Evolutionary conservation across 2,113 vertebrate genomes (phyloP).

Genomic region (Pedetes capensis): DNA sequence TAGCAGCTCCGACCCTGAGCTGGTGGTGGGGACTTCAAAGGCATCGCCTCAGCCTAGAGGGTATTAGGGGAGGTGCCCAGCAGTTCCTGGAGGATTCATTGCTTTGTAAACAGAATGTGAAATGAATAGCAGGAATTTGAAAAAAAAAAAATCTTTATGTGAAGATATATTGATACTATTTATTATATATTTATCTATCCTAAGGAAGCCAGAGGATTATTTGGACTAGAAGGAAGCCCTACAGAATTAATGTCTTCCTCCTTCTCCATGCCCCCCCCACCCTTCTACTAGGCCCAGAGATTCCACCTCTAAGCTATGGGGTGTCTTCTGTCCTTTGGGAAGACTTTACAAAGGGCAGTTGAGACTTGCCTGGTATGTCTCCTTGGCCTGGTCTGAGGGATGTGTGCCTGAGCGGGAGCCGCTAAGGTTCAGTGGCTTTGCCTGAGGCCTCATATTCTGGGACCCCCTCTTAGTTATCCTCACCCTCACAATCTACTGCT

Average conservation of each 20-base stretch:
- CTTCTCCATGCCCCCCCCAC: neutral
- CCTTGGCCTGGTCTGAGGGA: constrained; percentile 51
- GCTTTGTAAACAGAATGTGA: constrained; percentile 62
- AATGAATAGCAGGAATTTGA: constrained; percentile 51
- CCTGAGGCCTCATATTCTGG: constrained; percentile 34
- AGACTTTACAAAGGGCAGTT: constrained; percentile 49
- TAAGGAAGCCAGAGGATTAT: constrained; percentile 51
- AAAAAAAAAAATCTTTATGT: neutral
- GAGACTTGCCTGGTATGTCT: constrained; percentile 45
- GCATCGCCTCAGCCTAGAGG: constrained; percentile 28
- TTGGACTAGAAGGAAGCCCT: constrained; percentile 50
- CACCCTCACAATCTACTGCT: neutral
- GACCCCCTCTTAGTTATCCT: neutral
- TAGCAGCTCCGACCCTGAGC: constrained; percentile 50
- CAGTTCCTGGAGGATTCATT: constrained; percentile 56
- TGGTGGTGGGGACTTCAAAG: constrained; percentile 41
- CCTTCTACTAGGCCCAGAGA: constrained; percentile 30
- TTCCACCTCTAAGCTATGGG: constrained; percentile 28
- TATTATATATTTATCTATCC: constrained; percentile 41
- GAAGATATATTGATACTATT: constrained; percentile 54
- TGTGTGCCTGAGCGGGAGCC: neutral
- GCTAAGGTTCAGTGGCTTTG: neutral
- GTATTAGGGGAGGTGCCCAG: constrained; percentile 51
- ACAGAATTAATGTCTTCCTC: constrained; percentile 43
- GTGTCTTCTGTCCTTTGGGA: constrained; percentile 41